These are phyloP conservation scores for Semotilus atromaculatus DNA, from an alignment of 2,797 vertebrate genomes.

Conservation along the genomic window DNA sequence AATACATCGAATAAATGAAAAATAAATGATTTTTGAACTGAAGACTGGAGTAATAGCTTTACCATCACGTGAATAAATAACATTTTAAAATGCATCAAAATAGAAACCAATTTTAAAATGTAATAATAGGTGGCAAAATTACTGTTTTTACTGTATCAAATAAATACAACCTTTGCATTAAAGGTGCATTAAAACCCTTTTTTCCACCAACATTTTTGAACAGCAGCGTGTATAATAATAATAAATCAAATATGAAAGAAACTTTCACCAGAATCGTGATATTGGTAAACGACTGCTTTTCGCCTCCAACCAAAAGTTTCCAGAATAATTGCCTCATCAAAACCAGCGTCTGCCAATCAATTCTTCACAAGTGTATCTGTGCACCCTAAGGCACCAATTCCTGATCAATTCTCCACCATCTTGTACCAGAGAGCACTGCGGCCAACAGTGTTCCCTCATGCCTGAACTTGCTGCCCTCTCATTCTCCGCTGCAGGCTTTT, in stretches of 20 bases:
- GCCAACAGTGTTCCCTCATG: constrained; percentile 28
- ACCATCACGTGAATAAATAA: too few relatives aligned
- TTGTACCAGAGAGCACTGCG: background rate
- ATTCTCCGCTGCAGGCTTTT: constrained; percentile 37
- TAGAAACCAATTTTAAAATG: too few relatives aligned
- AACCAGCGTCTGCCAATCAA: constrained; percentile 28
- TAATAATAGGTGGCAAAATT: too few relatives aligned
- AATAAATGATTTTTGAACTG: too few relatives aligned
- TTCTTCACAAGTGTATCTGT: background rate
- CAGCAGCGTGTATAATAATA: background rate
- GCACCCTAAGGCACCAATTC: constrained; percentile 18
- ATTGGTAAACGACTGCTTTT: constrained; percentile 19
- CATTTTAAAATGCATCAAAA: too few relatives aligned
- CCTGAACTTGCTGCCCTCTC: constrained; percentile 39
- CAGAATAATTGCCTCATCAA: constrained; percentile 25
- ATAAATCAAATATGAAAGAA: background rate
- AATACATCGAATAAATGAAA: too few relatives aligned
- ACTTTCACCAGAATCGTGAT: background rate
- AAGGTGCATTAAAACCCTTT: too few relatives aligned
- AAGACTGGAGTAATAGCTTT: too few relatives aligned
- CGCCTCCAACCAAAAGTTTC: constrained; percentile 5
- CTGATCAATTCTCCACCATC: constrained; percentile 9
- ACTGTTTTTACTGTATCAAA: too few relatives aligned
- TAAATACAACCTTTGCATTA: too few relatives aligned
- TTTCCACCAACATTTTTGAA: too few relatives aligned